A percentile compares a stretch with the other conserved stretches of the same genome.
phyloP scores from a whole-genome alignment of 2,888 invertebrate species.

The Orchesella flavescens region DNA sequence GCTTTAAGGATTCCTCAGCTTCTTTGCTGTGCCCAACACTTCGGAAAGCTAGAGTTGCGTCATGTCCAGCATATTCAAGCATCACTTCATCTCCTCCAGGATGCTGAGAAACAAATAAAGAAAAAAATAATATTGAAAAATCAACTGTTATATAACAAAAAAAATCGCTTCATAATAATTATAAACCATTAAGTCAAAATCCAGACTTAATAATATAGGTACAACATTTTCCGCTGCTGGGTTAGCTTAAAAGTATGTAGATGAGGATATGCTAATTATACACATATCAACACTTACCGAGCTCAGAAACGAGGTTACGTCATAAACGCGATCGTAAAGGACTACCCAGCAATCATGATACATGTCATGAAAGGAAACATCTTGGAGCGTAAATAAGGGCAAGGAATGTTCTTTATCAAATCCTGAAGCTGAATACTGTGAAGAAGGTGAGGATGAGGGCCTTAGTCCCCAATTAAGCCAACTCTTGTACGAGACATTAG shows the following conservation, averaged over 20 bases:
- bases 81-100: constrained; percentile 89
- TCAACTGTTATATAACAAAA: background rate
- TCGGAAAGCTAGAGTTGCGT: constrained; percentile 87
- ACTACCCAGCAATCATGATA: constrained; percentile 87
- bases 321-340: constrained; percentile 90
- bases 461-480: constrained; percentile 17
- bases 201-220: too few species aligned
- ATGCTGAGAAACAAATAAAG: constrained; percentile 78
- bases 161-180: too few species aligned
- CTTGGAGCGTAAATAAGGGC: constrained; percentile 77
- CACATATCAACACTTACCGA: constrained; percentile 76
- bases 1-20: constrained; percentile 80
- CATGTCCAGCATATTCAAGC: constrained; percentile 88
- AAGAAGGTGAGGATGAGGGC: background rate
- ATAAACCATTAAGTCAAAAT: too few species aligned
- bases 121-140: background rate
- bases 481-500: background rate
- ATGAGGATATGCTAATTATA: too few species aligned
- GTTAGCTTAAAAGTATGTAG: too few species aligned
- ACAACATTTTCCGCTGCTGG: too few species aligned
- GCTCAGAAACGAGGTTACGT: constrained; percentile 84
- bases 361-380: constrained; percentile 85
- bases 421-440: constrained; percentile 33
- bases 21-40: constrained; percentile 84
- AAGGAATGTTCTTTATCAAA: constrained; percentile 51